Conservation (phyloP, 2,113 vertebrate genomes). For the Halcyon malimbica region DNA sequence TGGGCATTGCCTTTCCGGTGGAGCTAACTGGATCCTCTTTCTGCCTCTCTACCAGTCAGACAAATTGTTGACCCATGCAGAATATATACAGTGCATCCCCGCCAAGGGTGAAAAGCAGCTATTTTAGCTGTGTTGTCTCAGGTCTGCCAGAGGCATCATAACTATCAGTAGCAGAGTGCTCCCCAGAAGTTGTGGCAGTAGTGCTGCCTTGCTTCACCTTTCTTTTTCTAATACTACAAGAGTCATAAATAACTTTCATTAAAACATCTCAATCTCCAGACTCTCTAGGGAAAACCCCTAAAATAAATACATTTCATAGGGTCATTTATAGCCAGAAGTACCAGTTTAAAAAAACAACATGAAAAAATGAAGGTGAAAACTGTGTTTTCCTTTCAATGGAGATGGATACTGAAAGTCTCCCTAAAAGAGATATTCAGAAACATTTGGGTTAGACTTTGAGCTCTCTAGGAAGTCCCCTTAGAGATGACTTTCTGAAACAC, state of each 20-base stretch:
- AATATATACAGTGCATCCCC: not conserved
- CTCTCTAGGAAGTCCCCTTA: not conserved
- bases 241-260: not conserved
- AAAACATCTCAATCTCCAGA: not conserved
- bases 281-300: not conserved
- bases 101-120: not conserved
- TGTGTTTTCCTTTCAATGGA: not conserved
- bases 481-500: not conserved
- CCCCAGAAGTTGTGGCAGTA: not conserved
- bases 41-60: not conserved
- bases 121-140: not conserved
- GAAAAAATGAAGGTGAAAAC: not conserved
- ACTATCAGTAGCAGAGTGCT: not conserved
- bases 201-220: not conserved
- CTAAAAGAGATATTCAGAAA: not conserved
- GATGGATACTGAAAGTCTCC: not conserved
- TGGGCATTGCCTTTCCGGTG: not conserved
- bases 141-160: not conserved
- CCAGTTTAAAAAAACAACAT: not conserved
- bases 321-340: not conserved
- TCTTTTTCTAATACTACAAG: not conserved
- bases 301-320: not conserved
- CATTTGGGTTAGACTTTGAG: not conserved
- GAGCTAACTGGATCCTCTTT: not conserved
- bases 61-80: not conserved